A percentile compares a stretch with the other conserved stretches of the same genome.
Conservation (phyloP, 92 coral and sea anemone species). For the Porites evermanni region DNA sequence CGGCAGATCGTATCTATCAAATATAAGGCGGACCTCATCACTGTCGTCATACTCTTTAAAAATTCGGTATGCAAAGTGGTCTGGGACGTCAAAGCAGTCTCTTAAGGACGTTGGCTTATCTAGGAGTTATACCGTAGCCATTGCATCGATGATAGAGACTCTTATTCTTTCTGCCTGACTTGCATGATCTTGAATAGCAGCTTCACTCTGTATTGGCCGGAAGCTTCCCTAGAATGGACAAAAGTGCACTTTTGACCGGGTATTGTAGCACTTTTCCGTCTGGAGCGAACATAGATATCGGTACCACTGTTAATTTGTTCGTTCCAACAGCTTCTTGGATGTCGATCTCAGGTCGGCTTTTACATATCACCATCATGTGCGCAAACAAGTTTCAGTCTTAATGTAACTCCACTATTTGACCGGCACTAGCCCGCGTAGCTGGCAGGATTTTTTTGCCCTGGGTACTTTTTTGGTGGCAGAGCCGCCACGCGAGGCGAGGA, state of each 20-base stretch:
- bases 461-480: too few species aligned
- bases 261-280: neutral
- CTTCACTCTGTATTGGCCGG: too few species aligned
- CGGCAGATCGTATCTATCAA: constrained; percentile 45
- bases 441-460: too few species aligned
- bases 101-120: constrained; percentile 59
- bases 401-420: neutral
- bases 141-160: constrained; percentile 13
- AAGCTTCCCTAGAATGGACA: too few species aligned
- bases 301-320: neutral
- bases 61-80: constrained; percentile 7
- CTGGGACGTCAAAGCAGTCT: constrained; percentile 24
- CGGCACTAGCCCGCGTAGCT: too few species aligned
- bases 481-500: too few species aligned
- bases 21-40: constrained; percentile 48
- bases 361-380: neutral
- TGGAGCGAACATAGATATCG: neutral
- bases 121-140: constrained; percentile 68
- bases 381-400: neutral
- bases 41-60: constrained; percentile 32
- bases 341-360: neutral
- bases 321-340: too few species aligned
- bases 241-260: neutral
- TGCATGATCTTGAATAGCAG: too few species aligned
- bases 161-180: too few species aligned